Evolutionary conservation across 2,113 vertebrate species (phyloP), one percentile per base, ranked within the genome.

Genomic region (Xiphorhynchus elegans): DNA sequence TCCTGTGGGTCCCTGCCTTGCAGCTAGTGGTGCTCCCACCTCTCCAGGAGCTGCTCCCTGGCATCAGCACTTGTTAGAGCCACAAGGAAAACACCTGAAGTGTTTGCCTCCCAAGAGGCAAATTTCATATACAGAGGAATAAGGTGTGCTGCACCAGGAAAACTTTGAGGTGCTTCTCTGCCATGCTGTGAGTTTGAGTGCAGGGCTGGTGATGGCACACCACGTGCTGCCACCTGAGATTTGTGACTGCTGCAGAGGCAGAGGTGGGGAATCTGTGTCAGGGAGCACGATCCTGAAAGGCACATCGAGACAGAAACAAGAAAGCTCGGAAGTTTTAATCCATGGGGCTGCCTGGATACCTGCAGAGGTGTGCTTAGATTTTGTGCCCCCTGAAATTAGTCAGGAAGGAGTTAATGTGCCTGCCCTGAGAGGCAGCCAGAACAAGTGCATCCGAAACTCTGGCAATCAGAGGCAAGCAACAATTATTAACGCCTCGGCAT

Each of bases 401-500:
- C 47, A 80, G 55, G 11, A 90, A 96, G 62, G 91, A 72, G 86
- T 97, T 97, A 95, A 95, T 10, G 17, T 26, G 42, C 0, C 1
- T 74, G 84, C 53, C 50, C 68, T 44, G 2, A 8, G 55, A 46
- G 81, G 39, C 82, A 91, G 80, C 35, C 88, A 86, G 64, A 67
- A 53, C 12, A 18, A 94, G 80, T 7, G 16, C 90, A 72, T 73
- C 93, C 4, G 0, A 64, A 86, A 67, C 78, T 83, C 74, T 2
- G 7, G 76, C 95, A 95, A 77, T 84, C 84, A 62, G 74, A 95
- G 80, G 73, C 90, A 89, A 83, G 68, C 77, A 93, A 88, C 77
- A 96, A 63, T 73, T 95, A 95, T 84, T 70, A 95, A 95, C 85
- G 53, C 94, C 91, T 96, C 73, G 20, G 91, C 76, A 85, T 93